Conservation (phyloP, 2,113 vertebrate species). For the Astatoreochromis straeleni region DNA sequence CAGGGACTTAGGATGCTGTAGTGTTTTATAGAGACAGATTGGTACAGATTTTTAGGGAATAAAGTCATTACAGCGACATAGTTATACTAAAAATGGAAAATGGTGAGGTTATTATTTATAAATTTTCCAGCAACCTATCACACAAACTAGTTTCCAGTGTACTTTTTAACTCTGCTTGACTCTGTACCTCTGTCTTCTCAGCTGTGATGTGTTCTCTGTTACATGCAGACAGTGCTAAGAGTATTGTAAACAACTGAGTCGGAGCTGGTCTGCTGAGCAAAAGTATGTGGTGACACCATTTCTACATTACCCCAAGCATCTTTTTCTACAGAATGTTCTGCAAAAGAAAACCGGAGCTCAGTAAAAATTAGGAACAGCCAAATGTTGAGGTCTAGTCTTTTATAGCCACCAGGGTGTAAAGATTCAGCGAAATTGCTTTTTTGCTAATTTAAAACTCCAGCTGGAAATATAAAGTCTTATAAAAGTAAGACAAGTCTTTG, state of each 20-base stretch:
- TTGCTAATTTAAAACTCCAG: background rate
- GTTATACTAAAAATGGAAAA: background rate
- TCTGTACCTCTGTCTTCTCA: background rate
- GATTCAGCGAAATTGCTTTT: background rate
- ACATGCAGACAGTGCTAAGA: background rate
- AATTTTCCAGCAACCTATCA: background rate
- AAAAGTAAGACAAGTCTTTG: constrained; percentile 6
- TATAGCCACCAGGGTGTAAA: background rate
- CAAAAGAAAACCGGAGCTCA: background rate
- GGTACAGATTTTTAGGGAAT: background rate
- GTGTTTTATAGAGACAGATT: background rate
- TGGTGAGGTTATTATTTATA: background rate
- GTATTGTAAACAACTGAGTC: background rate
- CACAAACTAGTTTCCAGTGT: background rate
- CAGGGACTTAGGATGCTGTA: background rate
- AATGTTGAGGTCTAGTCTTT: background rate
- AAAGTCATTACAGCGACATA: background rate
- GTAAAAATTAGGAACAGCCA: background rate
- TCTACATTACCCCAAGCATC: background rate
- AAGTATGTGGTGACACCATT: background rate
- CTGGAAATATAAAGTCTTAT: background rate
- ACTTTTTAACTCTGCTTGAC: background rate
- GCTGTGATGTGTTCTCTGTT: background rate
- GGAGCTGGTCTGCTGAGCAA: background rate
- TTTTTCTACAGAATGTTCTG: background rate